A percentile compares a stretch with the other conserved stretches of the same genome.
Evolutionary conservation across 2,797 vertebrate species (phyloP).

Genomic region (Dromococcyx pavoninus): DNA sequence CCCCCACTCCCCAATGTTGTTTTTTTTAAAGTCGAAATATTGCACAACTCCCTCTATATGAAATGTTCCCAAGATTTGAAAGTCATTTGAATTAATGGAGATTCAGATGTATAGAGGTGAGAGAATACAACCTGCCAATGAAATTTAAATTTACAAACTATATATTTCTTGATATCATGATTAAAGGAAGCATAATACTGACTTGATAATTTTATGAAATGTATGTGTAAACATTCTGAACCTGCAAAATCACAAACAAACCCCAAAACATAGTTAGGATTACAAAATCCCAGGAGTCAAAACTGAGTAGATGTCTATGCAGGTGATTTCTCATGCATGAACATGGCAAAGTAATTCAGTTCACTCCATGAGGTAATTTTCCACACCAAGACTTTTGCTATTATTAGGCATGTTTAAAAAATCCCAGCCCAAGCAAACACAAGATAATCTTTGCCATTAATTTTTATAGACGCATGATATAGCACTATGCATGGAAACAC

Average conservation of each 20-base stretch:
- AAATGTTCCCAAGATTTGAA: neutral
- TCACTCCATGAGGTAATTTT: neutral
- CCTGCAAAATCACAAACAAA: neutral
- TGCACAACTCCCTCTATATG: neutral
- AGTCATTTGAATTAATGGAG: neutral
- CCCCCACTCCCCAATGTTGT: accelerated
- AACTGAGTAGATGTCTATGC: neutral
- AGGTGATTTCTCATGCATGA: neutral
- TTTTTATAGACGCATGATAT: neutral
- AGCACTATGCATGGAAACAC: neutral
- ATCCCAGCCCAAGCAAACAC: neutral
- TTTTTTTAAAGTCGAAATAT: neutral
- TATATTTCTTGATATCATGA: neutral
- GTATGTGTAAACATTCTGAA: neutral
- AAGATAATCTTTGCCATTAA: neutral
- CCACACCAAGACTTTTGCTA: neutral
- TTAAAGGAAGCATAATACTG: neutral
- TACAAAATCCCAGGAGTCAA: neutral
- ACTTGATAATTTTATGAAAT: neutral
- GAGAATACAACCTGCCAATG: neutral
- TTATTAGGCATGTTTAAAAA: neutral
- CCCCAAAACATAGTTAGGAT: neutral
- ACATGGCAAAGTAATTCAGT: neutral
- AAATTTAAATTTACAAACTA: neutral
- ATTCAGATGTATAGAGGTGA: neutral